Base-by-base conservation (phyloP, 37 sponge, comb jelly and placozoan genomes). In the Theonella swinhoei region DNA sequence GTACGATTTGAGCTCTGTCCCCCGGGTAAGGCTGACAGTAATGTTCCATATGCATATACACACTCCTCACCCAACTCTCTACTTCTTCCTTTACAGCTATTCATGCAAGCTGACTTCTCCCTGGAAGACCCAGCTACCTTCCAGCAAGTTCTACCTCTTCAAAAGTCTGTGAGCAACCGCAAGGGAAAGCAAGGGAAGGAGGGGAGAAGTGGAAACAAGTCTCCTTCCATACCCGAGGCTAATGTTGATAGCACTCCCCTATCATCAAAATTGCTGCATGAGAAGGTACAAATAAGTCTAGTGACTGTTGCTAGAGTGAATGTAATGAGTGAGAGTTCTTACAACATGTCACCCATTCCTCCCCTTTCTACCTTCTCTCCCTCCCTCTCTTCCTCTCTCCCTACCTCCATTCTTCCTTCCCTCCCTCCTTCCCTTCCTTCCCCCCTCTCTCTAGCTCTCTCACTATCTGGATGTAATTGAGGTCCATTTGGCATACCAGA, bases 401-500 rank as follows among this genome's bases (percentile, higher is more conserved):
- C 36, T 22, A 2, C 31, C 23, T 37, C 60, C 34, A 26, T 70
- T 31, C 36, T 3, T 60, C 78, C 14, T 14, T 11, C 78, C 26
- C 63, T 60, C 64, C 34, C 37, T 60, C 38, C 14, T 42, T 8
- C n/a, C 65, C 64, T 78, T 14, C 75, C 11, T 42, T 9, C 68
- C 60, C 36, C 39, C 77, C 39, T 54, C 38, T 54, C 64, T 70
- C 37, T 61, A 98, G 91, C 88, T 99, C 62, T 87, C 95, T 14
- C 99, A 99, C 63, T 86, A 92, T 67, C 83, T 99, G 72, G 99
- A 99, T 79, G 42, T 92, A 3, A 79, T 93, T 4, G 99, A 99
- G 84, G 91, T 96, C 22, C 91, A 99, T 32, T 73, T 99, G 76
- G 97, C 95, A 24, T 81, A 94, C 42, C 97, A 99, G 78, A 88